These are phyloP conservation scores for Chloromyia formosa DNA, from an alignment of 2,888 invertebrate genomes.

Conservation along the genomic window DNA sequence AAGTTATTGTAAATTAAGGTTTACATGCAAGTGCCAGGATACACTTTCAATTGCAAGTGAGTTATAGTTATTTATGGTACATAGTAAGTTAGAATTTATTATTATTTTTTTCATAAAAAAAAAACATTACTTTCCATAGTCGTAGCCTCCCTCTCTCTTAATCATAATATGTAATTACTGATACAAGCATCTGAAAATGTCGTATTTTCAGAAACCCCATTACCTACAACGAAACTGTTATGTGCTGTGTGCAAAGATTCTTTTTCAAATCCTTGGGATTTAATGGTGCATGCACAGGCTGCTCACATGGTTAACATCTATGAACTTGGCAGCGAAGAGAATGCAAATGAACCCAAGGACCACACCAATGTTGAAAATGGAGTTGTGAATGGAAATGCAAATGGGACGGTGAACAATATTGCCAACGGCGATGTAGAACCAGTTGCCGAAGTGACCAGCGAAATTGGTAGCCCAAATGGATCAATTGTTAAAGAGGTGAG, in stretches of 20 bases:
- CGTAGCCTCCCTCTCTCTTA: no score
- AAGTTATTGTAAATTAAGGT: conserved; percentile 75
- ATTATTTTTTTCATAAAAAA: conserved; percentile 36
- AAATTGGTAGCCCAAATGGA: conserved; percentile 56
- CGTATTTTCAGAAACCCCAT: conserved; percentile 57
- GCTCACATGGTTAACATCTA: conserved; percentile 77
- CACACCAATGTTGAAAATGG: conserved; percentile 27
- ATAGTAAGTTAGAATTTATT: conserved; percentile 13
- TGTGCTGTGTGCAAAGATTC: conserved; percentile 75
- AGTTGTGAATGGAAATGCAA: conserved; percentile 32
- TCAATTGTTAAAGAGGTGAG: conserved; percentile 59
- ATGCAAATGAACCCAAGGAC: conserved; percentile 39
- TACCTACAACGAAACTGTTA: conserved; percentile 66
- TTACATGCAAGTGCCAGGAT: conserved; percentile 76
- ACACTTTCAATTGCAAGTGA: conserved; percentile 65
- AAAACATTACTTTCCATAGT: no score
- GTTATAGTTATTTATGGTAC: conserved; percentile 50
- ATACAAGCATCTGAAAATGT: no score
- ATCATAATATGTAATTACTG: background rate
- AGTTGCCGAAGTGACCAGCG: conserved; percentile 43
- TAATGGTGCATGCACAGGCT: conserved; percentile 76
- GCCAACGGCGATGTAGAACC: conserved; percentile 30
- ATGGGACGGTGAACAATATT: conserved; percentile 10
- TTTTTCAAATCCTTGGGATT: conserved; percentile 74
- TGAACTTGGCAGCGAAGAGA: conserved; percentile 67